A percentile compares a stretch with the other conserved stretches of the same genome.
Conservation (phyloP, 2,888 invertebrate species). For the Resseliella maxima region DNA sequence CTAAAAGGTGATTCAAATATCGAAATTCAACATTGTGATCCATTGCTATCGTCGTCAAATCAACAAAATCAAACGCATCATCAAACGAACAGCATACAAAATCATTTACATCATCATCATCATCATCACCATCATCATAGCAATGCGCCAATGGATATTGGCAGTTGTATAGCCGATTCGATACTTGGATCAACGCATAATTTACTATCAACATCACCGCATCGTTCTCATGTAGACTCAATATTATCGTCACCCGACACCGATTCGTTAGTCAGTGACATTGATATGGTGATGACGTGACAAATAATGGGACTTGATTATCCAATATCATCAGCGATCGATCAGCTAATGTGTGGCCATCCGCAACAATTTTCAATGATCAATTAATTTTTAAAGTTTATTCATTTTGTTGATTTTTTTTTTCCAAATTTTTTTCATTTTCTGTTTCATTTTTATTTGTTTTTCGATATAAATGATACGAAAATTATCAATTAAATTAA, state of each 20-base stretch:
- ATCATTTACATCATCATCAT: slow-evolving; percentile 57
- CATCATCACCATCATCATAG: slow-evolving; percentile 59
- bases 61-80: slow-evolving; percentile 57
- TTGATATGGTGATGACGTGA: slow-evolving; percentile 67
- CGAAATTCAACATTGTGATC: slow-evolving; percentile 62
- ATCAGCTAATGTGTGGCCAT: neutral
- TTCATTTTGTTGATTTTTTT: too few species aligned
- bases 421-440: too few species aligned
- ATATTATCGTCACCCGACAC: slow-evolving; percentile 70
- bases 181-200: slow-evolving; percentile 67
- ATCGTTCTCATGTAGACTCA: slow-evolving; percentile 65
- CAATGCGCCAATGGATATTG: slow-evolving; percentile 63
- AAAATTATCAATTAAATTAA: neutral
- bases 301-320: neutral
- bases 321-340: neutral
- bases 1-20: slow-evolving; percentile 34
- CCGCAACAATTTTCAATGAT: neutral
- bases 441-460: too few species aligned
- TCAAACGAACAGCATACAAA: slow-evolving; percentile 41
- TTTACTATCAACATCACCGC: slow-evolving; percentile 60
- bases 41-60: slow-evolving; percentile 65
- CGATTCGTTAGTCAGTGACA: slow-evolving; percentile 69
- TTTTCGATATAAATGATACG: slow-evolving; percentile 3
- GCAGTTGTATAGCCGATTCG: slow-evolving; percentile 67
- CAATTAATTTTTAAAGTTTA: neutral